Percentiles rank a stretch among this genome's conserved stretches.
These are phyloP conservation scores for Fregetta grallaria DNA, from an alignment of 2,113 vertebrate species.

Conservation along the genomic window DNA sequence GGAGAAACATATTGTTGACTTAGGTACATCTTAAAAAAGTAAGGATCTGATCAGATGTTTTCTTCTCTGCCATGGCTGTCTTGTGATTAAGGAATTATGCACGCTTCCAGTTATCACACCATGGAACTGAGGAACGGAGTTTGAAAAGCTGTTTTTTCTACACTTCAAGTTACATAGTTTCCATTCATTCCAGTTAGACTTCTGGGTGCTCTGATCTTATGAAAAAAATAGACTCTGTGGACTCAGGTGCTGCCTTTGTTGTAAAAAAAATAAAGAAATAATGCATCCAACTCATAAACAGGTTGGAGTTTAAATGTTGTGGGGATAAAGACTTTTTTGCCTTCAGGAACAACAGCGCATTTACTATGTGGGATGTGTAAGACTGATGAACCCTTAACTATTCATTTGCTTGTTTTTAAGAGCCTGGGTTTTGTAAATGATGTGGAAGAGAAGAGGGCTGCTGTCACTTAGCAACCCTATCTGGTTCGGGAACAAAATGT, in stretches of 20 bases:
- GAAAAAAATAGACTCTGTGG: not conserved
- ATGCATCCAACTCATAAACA: not conserved
- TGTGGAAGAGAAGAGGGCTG: slow-evolving; percentile 28
- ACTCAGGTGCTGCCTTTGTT: not conserved
- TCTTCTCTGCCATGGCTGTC: not conserved
- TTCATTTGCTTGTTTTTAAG: slow-evolving; percentile 35
- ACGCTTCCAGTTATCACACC: not conserved
- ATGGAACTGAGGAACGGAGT: not conserved
- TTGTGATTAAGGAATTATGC: not conserved
- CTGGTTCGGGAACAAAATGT: slow-evolving; percentile 59
- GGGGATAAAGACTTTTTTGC: not conserved
- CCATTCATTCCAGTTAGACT: not conserved
- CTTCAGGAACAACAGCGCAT: not conserved
- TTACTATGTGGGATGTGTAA: not conserved
- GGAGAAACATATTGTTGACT: not conserved
- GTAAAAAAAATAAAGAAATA: not conserved
- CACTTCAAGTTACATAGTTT: not conserved
- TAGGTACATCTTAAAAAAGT: not conserved
- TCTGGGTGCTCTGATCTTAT: not conserved
- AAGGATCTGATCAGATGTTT: not conserved
- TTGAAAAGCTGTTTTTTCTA: not conserved
- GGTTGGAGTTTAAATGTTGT: not conserved
- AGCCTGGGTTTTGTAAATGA: slow-evolving; percentile 29
- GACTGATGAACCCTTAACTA: not conserved
- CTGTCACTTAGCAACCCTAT: slow-evolving; percentile 68